These are phyloP conservation scores for Diplodus sargus DNA, from an alignment of 2,797 vertebrate genomes.

Conservation along the genomic window DNA sequence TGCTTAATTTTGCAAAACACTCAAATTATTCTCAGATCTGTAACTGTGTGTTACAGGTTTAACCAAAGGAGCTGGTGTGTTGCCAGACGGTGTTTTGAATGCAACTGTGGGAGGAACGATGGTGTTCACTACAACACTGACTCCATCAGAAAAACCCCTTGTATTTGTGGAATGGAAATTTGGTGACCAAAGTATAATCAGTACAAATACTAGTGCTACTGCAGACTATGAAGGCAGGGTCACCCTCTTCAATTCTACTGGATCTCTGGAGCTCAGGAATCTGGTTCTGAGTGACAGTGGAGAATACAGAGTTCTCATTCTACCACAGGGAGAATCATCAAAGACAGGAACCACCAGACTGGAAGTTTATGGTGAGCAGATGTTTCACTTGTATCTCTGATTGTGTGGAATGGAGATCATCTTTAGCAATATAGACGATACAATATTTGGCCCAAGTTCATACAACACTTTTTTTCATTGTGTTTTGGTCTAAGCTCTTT, in stretches of 20 bases:
- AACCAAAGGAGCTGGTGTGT: conserved; percentile 29
- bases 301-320: fast-evolving
- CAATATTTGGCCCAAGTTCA: too few species aligned
- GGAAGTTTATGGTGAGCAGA: conserved; percentile 37
- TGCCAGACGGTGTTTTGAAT: conserved; percentile 27
- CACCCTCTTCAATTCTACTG: neutral
- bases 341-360: fast-evolving
- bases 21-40: neutral
- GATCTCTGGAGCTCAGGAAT: conserved; percentile 30
- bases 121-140: conserved; percentile 42
- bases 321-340: fast-evolving
- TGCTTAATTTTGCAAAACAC: too few species aligned
- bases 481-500: too few species aligned
- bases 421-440: too few species aligned
- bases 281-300: conserved; percentile 56
- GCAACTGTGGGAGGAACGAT: conserved; percentile 48
- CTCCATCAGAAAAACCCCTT: conserved; percentile 10
- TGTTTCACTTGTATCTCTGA: neutral
- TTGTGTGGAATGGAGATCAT: too few species aligned
- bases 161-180: conserved; percentile 31
- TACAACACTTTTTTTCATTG: too few species aligned
- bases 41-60: conserved; percentile 34
- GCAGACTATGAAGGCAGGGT: neutral
- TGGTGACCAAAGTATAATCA: neutral
- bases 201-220: neutral